A percentile compares a stretch with the other conserved stretches of the same genome.
These are phyloP conservation scores for Prenolepis imparis DNA, from an alignment of 2,888 invertebrate genomes.

Conservation along the genomic window DNA sequence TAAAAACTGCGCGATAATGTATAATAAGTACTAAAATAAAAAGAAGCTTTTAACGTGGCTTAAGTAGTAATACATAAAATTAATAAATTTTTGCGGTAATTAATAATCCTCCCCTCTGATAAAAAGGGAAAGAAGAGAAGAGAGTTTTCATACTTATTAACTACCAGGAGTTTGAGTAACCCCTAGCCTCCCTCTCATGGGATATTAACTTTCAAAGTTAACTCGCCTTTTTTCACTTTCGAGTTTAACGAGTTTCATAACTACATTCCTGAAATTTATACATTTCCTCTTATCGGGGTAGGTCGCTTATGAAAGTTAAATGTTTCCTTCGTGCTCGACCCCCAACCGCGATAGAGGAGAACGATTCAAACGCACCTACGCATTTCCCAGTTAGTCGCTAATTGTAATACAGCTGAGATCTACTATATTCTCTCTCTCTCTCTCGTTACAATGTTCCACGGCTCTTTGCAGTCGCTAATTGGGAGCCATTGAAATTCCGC, in stretches of 20 bases:
- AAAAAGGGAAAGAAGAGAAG: neutral
- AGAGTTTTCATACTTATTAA: slow-evolving; percentile 26
- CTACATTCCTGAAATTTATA: slow-evolving; percentile 34
- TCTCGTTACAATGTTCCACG: neutral
- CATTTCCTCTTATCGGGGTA: slow-evolving; percentile 2
- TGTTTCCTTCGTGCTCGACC: neutral
- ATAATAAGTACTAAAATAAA: too few species aligned
- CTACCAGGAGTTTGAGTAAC: neutral
- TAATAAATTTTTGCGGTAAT: slow-evolving; percentile 16
- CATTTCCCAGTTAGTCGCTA: neutral
- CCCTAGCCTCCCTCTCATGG: neutral
- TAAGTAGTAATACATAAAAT: neutral
- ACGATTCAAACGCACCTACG: neutral
- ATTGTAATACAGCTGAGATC: slow-evolving; percentile 1
- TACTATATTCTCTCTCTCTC: too few species aligned
- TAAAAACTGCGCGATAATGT: neutral
- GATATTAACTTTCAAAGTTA: slow-evolving; percentile 33
- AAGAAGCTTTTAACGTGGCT: neutral
- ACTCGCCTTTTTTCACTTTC: slow-evolving; percentile 19
- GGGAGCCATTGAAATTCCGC: slow-evolving; percentile 1
- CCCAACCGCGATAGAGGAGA: neutral
- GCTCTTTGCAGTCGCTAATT: slow-evolving; percentile 21
- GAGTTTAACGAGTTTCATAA: slow-evolving; percentile 40
- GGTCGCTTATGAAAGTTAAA: neutral
- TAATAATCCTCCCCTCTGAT: neutral